Base-by-base conservation (phyloP, 2,113 vertebrate genomes). In the Antidorcas marsupialis region DNA sequence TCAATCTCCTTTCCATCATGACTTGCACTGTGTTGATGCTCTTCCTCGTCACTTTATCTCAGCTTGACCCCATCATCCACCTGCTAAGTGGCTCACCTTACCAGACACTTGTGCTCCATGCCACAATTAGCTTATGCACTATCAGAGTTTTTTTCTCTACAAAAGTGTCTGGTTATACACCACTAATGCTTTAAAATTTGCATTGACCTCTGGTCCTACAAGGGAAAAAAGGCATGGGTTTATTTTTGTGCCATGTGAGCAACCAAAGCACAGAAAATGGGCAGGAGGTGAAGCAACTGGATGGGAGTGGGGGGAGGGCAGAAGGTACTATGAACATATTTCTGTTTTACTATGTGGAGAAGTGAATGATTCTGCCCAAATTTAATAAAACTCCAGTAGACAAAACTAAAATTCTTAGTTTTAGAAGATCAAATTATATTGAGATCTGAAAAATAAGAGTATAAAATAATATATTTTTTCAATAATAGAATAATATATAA, bases 201-300 rank as follows among this genome's bases (percentile, higher is more conserved):
- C 17, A n/a, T 36, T 33, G 17, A 45, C 28, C 3, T 52, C 45
- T 52, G 10, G 52, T 53, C 30, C 3, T 43, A 27, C 10, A 64
- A 53, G 9, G n/a, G 27, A n/a, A 96, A 55, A 71, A 91, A 81
- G 16, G 1, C 19, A 17, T 36, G 8, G 3, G 23, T 50, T 81
- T 83, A 5, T 71, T 74, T 57, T 50, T 89, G 28, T 76, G 79
- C 27, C 25, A 3, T 47, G 13, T 76, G 60, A 89, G 76, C 27
- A 47, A 28, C 43, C 27, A 5, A 28, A 45, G 4, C 59, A 21
- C 52, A 28, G 11, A 36, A 21, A 76, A 27, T 21, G 47, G 45
- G 83, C 0, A 0, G 25, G 67, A 55, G 23, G 21, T 6, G 4
- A 52, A 28, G 45, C 23, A 1, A 21, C 0, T 11, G 7, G 10